Conservation (phyloP, 2,888 invertebrate genomes). For the Quadriops clusia region DNA sequence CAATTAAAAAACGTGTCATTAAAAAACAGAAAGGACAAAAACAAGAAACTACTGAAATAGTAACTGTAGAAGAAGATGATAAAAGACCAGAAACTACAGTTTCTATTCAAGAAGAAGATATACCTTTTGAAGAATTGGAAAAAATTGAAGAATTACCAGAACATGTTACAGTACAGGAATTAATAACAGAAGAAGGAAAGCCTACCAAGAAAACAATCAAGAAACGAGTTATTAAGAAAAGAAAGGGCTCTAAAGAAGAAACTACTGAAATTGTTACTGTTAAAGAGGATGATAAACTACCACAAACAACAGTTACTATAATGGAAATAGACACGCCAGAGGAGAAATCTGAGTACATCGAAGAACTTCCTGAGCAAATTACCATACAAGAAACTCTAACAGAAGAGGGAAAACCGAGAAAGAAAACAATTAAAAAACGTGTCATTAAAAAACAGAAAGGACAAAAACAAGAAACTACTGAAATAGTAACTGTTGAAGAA, state of each 20-base stretch:
- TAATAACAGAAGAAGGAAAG: conserved; percentile 20
- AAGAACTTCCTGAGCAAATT: conserved; percentile 25
- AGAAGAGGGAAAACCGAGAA: conserved; percentile 21
- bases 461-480: conserved; percentile 23
- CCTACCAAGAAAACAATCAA: conserved; percentile 26
- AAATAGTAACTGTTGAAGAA: conserved; percentile 22
- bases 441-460: conserved; percentile 30
- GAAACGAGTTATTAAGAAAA: conserved; percentile 28
- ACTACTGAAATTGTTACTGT: conserved; percentile 22
- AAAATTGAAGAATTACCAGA: conserved; percentile 24
- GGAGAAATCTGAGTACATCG: conserved; percentile 22
- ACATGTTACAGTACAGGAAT: conserved; percentile 21
- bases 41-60: conserved; percentile 36
- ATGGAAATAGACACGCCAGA: conserved; percentile 21
- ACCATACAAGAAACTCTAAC: conserved; percentile 19
- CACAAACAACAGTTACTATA: conserved; percentile 24
- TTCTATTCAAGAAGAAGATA: conserved; percentile 26
- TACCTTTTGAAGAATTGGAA: no score
- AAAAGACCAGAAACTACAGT: conserved; percentile 37
- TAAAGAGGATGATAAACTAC: conserved; percentile 25
- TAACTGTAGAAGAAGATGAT: conserved; percentile 32
- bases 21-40: conserved; percentile 34
- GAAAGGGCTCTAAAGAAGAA: conserved; percentile 27
- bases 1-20: conserved; percentile 25
- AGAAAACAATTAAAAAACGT: conserved; percentile 26